Conservation (phyloP, 2,797 vertebrate species). For the Neosalanx taihuensis region DNA sequence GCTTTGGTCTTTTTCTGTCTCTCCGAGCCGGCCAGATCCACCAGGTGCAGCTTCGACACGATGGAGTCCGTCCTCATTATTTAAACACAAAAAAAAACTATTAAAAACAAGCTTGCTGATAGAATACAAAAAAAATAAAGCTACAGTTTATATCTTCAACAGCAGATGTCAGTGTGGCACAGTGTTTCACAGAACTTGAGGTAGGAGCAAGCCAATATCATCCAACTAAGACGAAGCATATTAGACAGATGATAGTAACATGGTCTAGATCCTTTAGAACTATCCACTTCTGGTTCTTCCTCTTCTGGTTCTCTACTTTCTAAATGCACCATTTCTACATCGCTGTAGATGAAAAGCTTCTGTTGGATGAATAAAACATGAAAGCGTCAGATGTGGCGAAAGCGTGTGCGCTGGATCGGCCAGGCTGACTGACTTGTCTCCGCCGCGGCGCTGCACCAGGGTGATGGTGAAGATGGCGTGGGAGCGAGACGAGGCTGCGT, state of each 20-base stretch:
- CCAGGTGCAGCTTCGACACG: conserved; percentile 89
- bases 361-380: background rate
- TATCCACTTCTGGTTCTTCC: too few relatives aligned
- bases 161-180: too few relatives aligned
- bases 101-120: too few relatives aligned
- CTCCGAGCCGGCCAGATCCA: conserved; percentile 95
- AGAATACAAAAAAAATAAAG: too few relatives aligned
- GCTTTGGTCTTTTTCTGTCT: conserved; percentile 98
- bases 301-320: too few relatives aligned
- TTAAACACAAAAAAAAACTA: background rate
- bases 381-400: too few relatives aligned
- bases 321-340: too few relatives aligned
- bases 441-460: conserved; percentile 85
- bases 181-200: too few relatives aligned
- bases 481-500: conserved; percentile 91
- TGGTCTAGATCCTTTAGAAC: too few relatives aligned
- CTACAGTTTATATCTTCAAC: too few relatives aligned
- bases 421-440: conserved; percentile 80
- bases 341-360: background rate
- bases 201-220: background rate
- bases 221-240: background rate
- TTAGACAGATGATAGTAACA: too few relatives aligned
- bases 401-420: background rate
- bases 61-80: conserved; percentile 75
- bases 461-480: conserved; percentile 96